Conservation (phyloP, 2,113 vertebrate species). For the Amblyopsis rosae region DNA sequence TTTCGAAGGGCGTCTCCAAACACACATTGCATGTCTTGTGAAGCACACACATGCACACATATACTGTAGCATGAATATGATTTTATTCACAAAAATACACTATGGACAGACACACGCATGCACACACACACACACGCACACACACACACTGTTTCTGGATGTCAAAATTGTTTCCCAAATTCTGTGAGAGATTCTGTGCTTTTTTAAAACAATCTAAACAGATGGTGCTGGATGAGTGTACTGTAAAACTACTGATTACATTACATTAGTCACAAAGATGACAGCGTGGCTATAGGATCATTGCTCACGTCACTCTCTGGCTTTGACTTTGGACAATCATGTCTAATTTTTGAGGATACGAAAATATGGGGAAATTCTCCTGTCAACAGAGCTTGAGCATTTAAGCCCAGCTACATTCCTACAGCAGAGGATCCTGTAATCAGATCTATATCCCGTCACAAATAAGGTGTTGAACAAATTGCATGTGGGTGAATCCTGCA, state of each 20-base stretch:
- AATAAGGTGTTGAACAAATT: slow-evolving; percentile 47
- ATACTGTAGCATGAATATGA: background rate
- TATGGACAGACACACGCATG: slow-evolving; percentile 15
- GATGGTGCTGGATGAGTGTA: slow-evolving; percentile 1
- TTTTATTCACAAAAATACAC: background rate
- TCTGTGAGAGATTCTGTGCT: background rate
- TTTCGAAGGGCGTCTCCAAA: slow-evolving; percentile 45
- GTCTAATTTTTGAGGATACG: slow-evolving; percentile 27
- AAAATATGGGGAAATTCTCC: slow-evolving; percentile 31
- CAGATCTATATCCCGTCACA: slow-evolving; percentile 42
- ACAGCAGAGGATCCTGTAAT: slow-evolving; percentile 40
- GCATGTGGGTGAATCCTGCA: slow-evolving; percentile 40
- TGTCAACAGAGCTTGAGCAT: slow-evolving; percentile 37
- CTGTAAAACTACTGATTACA: slow-evolving; percentile 2
- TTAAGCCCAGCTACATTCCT: slow-evolving; percentile 11
- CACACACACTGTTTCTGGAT: background rate
- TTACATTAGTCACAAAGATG: slow-evolving; percentile 22
- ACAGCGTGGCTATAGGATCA: background rate
- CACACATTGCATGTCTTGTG: slow-evolving; percentile 36
- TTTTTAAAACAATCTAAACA: background rate
- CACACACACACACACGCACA: slow-evolving; percentile 10
- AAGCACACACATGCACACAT: slow-evolving; percentile 31
- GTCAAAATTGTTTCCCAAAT: slow-evolving; percentile 2
- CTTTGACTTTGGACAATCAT: slow-evolving; percentile 35
- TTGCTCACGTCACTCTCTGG: slow-evolving; percentile 9